A percentile compares a stretch with the other conserved stretches of the same genome.
These are phyloP conservation scores for Drosophila picticornis DNA, from an alignment of 2,888 invertebrate species.

Conservation along the genomic window DNA sequence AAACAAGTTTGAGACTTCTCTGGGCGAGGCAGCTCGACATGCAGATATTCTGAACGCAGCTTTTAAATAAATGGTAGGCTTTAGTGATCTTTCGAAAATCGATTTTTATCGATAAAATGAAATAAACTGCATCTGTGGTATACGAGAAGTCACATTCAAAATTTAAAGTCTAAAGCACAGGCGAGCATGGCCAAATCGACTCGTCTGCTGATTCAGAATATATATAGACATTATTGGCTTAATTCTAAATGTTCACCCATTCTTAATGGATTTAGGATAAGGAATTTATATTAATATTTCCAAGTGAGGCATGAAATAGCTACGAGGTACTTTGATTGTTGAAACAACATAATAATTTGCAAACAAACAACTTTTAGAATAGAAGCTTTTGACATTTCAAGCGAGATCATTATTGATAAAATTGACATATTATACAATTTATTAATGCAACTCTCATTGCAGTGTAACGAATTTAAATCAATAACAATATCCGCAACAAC, in stretches of 20 bases:
- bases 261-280: background rate
- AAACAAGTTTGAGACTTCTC: background rate
- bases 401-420: background rate
- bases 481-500: conserved; percentile 29
- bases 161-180: background rate
- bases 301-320: background rate
- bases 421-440: background rate
- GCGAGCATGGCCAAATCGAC: too few relatives aligned
- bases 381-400: background rate
- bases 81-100: background rate
- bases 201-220: background rate
- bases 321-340: background rate
- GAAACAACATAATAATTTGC: background rate
- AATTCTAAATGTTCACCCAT: background rate
- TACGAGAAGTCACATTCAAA: background rate
- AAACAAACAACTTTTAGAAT: background rate
- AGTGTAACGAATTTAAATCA: conserved; percentile 72
- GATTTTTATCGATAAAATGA: background rate
- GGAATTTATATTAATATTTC: background rate
- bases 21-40: background rate
- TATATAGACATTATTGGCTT: too few relatives aligned
- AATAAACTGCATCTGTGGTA: background rate
- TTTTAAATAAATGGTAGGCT: background rate
- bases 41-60: background rate
- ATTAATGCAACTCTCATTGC: conserved; percentile 20